Base-by-base conservation (phyloP, 2,888 invertebrate genomes). In the Aphodius granarius region DNA sequence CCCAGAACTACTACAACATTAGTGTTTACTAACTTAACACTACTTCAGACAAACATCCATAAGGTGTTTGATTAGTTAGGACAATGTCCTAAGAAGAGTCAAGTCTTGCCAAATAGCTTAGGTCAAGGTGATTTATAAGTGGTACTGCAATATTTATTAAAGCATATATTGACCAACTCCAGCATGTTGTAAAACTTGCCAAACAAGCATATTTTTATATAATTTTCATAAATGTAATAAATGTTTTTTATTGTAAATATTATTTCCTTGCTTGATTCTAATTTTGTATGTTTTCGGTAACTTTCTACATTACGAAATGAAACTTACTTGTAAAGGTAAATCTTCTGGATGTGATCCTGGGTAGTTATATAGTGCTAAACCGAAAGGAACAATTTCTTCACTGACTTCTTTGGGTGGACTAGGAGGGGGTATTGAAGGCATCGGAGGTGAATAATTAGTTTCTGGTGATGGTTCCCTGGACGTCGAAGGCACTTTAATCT, bases 391-490 rank as follows among this genome's bases (percentile, higher is more conserved):
- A 18, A 89, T 86, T 3, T 87, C 85, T 66, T 85, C 83, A 63
- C 74, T 78, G 5, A 87, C 75, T 82, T 85, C 80, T 83, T 86
- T 85, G n/a, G 94, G 94, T 2, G 93, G 94, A 66, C 94, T 92
- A 0, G 95, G 95, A 2, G 95, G 94, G 5, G 95, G 94, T 79
- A 93, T 89, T 64, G 90, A 90, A 6, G 95, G 95, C 94, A 95
- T 95, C 0, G 95, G 95, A 0, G 92, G 94, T 19, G 94, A 94
- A 83, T 88, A 88, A 88, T 89, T 76, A 16, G 72, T 75, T 71
- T 75, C 73, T 72, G 76, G 62, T 17, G 86, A 83, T 0, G 86
- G 84, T 21, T 86, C 79, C 16, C 87, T 85, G 73, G 87, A 85
- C 78, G 65, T 73, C 3, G 64, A 17, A 20, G 73, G 65, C 21